phyloP scores from a whole-genome alignment of 1,140 invertebrate genomes.

The Lordiphosa mommai region DNA sequence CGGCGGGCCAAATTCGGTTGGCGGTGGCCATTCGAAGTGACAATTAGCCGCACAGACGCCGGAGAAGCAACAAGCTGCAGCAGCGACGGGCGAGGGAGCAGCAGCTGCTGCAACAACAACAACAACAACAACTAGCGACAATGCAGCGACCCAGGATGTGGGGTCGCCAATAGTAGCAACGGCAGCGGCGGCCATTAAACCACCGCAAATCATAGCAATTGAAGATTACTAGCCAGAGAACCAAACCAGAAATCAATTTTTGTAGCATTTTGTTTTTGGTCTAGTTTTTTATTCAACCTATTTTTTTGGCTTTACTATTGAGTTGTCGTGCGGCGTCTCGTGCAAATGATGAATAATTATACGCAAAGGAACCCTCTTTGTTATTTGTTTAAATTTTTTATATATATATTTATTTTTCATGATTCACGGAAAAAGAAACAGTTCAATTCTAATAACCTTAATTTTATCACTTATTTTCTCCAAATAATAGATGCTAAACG shows the following conservation, averaged over 20 bases:
- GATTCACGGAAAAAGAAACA: slow-evolving; percentile 23
- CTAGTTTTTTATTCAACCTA: slow-evolving; percentile 46
- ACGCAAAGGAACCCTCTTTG: background rate
- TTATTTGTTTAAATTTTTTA: slow-evolving; percentile 58
- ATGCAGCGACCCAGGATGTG: slow-evolving; percentile 53
- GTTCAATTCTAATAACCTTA: slow-evolving; percentile 42
- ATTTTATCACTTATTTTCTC: slow-evolving; percentile 37
- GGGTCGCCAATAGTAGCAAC: slow-evolving; percentile 42
- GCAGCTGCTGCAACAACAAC: slow-evolving; percentile 25
- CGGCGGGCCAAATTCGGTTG: slow-evolving; percentile 19
- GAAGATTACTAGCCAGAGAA: slow-evolving; percentile 62
- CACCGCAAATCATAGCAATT: slow-evolving; percentile 79
- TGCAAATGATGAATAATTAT: slow-evolving; percentile 40
- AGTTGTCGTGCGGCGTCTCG: slow-evolving; percentile 68
- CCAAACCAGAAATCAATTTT: slow-evolving; percentile 19
- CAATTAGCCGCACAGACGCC: slow-evolving; percentile 80
- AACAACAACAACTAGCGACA: slow-evolving; percentile 51
- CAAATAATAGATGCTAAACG: slow-evolving; percentile 54
- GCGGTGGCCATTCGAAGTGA: slow-evolving; percentile 77
- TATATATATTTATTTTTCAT: slow-evolving; percentile 49
- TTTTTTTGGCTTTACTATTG: slow-evolving; percentile 47
- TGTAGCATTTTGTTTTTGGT: slow-evolving; percentile 28
- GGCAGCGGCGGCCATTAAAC: slow-evolving; percentile 47
- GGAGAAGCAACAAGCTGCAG: slow-evolving; percentile 51
- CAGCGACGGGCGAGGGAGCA: slow-evolving; percentile 22